phyloP scores from a whole-genome alignment of 92 coral and sea anemone genomes.

The Zoanthus sansibaricus region DNA sequence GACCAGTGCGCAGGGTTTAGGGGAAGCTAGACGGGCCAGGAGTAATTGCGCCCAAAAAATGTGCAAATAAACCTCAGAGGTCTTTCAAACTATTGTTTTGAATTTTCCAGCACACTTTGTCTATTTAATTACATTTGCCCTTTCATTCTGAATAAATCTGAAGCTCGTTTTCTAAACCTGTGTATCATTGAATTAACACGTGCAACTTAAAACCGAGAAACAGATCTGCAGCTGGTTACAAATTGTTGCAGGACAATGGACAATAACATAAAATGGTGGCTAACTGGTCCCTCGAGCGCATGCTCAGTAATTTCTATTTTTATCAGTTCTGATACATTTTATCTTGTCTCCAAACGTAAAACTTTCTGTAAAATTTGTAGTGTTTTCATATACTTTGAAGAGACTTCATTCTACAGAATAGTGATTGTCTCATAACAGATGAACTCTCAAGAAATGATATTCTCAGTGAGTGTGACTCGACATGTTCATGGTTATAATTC shows the following conservation, averaged over 20 bases:
- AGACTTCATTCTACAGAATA: background rate
- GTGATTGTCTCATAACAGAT: background rate
- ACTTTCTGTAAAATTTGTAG: background rate
- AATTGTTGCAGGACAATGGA: background rate
- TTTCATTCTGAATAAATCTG: too few species aligned
- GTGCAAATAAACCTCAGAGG: too few species aligned
- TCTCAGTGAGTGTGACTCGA: background rate
- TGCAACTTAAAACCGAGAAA: background rate
- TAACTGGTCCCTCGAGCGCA: conserved; percentile 1
- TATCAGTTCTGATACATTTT: background rate
- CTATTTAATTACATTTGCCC: too few species aligned
- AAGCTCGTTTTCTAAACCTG: too few species aligned
- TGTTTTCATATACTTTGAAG: background rate
- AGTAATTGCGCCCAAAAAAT: too few species aligned
- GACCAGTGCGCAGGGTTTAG: too few species aligned
- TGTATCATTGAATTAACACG: too few species aligned
- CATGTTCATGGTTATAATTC: background rate
- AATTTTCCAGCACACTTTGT: too few species aligned
- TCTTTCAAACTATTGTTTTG: too few species aligned
- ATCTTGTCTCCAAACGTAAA: background rate
- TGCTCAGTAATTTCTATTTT: background rate
- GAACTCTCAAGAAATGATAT: background rate
- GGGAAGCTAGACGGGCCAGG: too few species aligned
- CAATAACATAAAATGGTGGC: conserved; percentile 1
- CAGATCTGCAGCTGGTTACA: background rate